A percentile compares a stretch with the other conserved stretches of the same genome.
Evolutionary conservation across 2,797 vertebrate genomes (phyloP).

Genomic region (Coregonus sp.): DNA sequence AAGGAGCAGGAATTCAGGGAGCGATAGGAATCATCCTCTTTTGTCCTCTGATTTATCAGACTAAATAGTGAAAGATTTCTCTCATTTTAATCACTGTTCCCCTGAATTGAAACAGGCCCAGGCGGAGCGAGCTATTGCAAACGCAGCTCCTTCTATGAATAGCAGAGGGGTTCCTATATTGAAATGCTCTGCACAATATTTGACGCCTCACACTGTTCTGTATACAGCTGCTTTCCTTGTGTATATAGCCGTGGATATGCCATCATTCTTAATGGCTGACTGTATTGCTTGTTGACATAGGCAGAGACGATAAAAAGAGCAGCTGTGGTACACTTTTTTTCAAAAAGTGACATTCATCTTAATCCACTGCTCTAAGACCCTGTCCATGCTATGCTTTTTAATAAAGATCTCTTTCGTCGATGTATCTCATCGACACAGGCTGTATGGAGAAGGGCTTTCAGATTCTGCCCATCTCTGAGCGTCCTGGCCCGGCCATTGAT

Average conservation of each 20-base stretch:
- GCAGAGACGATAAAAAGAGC: conserved; percentile 71
- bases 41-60: conserved; percentile 71
- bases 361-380: conserved; percentile 47
- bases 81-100: conserved; percentile 75
- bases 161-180: conserved; percentile 71
- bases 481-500: conserved; percentile 24
- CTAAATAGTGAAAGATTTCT: conserved; percentile 72
- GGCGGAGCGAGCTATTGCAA: conserved; percentile 54
- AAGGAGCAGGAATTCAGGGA: conserved; percentile 53
- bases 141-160: conserved; percentile 66
- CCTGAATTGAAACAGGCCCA: conserved; percentile 69
- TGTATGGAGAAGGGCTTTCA: conserved; percentile 17
- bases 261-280: conserved; percentile 61
- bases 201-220: conserved; percentile 64
- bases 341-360: conserved; percentile 66
- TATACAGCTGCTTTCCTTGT: conserved; percentile 47
- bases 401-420: conserved; percentile 46
- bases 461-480: conserved; percentile 33
- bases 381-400: conserved; percentile 54
- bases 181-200: conserved; percentile 66
- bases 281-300: conserved; percentile 64
- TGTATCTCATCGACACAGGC: neutral
- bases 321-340: conserved; percentile 67
- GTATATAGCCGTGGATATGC: conserved; percentile 60
- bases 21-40: conserved; percentile 73